These are phyloP conservation scores for Bellardia bayeri DNA, from an alignment of 2,888 invertebrate species.

Conservation along the genomic window DNA sequence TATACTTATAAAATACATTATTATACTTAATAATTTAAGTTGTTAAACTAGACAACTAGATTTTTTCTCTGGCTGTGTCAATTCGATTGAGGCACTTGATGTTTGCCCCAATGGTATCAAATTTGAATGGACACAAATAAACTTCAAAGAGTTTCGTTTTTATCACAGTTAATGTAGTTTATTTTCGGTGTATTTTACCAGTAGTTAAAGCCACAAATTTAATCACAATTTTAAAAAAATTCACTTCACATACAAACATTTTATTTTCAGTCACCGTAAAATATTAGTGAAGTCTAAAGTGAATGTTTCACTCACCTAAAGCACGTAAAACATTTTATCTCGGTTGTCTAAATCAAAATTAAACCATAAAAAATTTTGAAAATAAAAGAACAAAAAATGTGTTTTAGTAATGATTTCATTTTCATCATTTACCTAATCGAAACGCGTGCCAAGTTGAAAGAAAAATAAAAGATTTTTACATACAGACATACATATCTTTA, in stretches of 20 bases:
- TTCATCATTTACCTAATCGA: slow-evolving; percentile 51
- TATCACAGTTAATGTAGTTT: neutral
- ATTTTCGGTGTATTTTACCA: neutral
- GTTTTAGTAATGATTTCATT: slow-evolving; percentile 29
- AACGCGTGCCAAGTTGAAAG: slow-evolving; percentile 29
- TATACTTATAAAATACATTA: too few species aligned
- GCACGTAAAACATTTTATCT: slow-evolving; percentile 33
- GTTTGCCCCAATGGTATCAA: too few species aligned
- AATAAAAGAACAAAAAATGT: slow-evolving; percentile 6
- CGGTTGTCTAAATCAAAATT: slow-evolving; percentile 18
- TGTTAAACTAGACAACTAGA: too few species aligned
- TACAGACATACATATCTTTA: neutral
- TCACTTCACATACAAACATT: neutral
- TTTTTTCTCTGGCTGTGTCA: too few species aligned
- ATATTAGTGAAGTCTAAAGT: neutral
- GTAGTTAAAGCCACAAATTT: neutral
- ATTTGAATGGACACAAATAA: too few species aligned
- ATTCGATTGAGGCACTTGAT: too few species aligned
- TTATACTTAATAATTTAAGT: too few species aligned
- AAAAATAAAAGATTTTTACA: neutral
- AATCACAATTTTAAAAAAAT: neutral
- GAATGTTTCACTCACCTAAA: neutral
- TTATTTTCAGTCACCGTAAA: neutral
- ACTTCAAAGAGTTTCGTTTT: too few species aligned
- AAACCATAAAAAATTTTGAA: neutral